A percentile compares a stretch with the other conserved stretches of the same genome.
Evolutionary conservation across 1,140 invertebrate genomes (phyloP).

Genomic region (Camponotus vicinus): DNA sequence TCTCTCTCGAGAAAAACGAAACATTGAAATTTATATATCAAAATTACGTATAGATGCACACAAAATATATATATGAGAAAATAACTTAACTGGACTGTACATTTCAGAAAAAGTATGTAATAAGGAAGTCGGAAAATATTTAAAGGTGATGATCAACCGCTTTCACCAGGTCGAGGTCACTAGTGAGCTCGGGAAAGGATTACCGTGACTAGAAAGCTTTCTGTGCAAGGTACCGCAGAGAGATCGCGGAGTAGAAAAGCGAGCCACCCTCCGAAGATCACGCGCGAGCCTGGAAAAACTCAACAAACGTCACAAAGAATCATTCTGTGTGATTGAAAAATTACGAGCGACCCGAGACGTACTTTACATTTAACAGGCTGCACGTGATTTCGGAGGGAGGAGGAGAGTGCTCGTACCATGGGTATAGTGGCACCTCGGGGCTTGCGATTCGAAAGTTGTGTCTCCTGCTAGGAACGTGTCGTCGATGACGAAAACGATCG

Average conservation of each 20-base stretch:
- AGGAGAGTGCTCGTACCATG: conserved; percentile 79
- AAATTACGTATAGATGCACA: not conserved
- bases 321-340: conserved; percentile 27
- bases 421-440: conserved; percentile 85
- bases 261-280: conserved; percentile 76
- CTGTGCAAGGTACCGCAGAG: conserved; percentile 59
- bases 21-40: not conserved
- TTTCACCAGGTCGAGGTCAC: not conserved
- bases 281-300: conserved; percentile 74
- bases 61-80: conserved; percentile 3
- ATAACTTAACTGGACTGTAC: not conserved
- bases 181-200: conserved; percentile 14
- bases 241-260: conserved; percentile 66
- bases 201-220: conserved; percentile 57
- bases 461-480: conserved; percentile 39
- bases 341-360: conserved; percentile 24
- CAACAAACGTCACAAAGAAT: conserved; percentile 56
- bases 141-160: not conserved
- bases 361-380: conserved; percentile 57
- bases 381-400: conserved; percentile 73
- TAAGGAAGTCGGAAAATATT: not conserved
- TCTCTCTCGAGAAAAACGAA: not conserved
- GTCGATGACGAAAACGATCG: conserved; percentile 20
- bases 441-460: conserved; percentile 61
- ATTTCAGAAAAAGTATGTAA: not conserved